Evolutionary conservation across 2,113 vertebrate genomes (phyloP), one percentile per base, ranked within the genome.

Genomic region (Sinocyclocheilus rhinocerous): DNA sequence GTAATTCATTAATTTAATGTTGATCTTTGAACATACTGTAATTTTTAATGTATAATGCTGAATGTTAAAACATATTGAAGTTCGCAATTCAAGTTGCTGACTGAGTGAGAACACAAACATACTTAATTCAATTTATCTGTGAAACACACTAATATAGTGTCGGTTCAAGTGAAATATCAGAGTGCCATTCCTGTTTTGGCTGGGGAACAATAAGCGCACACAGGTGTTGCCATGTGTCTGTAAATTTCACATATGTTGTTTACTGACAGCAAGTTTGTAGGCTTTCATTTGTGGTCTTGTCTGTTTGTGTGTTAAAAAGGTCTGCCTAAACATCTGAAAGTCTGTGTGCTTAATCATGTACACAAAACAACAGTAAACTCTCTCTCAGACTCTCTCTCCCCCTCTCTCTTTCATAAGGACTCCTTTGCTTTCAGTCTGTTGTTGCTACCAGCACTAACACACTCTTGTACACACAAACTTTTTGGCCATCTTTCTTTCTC

Each of bases 91-190:
- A 72, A 22, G 15, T 72, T 72, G 36, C 36, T 42, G 69, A 1
- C 13, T 42, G 42, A 42, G 42, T 42, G 42, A 42, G 1, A 42
- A 9, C 8, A 9, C 84, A 26, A 70, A 83, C 76, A 59, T 76
- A 70, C 67, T 81, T 88, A 76, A 76, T 16, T 52, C 15, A 52
- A 5, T 29, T 39, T 77, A 83, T 83, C 79, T 90, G 91, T 90
- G 84, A 91, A 93, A 94, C 91, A 90, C 85, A 91, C 86, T 91
- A 29, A 29, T 93, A 85, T 79, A 77, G 50, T 81, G 78, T 92
- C 93, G 93, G 91, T 92, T 93, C 92, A 88, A 92, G 86, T 92
- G 90, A 89, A 92, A 93, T 92, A 93, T 93, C 91, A 92, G 88
- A 90, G 85, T 90, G 20, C 86, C 89, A 87, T 85, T 90, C 87